A percentile compares a stretch with the other conserved stretches of the same genome.
phyloP scores from a whole-genome alignment of 2,797 vertebrate species.

The Bradypodion ventrale region DNA sequence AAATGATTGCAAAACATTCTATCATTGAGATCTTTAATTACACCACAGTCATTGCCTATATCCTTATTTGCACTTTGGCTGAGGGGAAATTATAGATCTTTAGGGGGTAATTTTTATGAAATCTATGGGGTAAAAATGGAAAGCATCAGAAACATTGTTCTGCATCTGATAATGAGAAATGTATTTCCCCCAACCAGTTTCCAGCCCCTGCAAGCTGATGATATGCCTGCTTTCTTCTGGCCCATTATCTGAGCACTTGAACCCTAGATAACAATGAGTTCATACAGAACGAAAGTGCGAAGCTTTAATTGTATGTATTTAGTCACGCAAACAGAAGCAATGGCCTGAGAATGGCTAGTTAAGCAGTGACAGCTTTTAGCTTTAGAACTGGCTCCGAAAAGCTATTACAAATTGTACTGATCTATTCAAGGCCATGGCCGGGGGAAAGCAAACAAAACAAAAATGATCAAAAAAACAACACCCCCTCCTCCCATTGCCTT shows the following conservation, averaged over 20 bases:
- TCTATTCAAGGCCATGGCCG: constrained; percentile 74
- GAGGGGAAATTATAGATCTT: constrained; percentile 48
- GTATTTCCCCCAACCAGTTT: constrained; percentile 87
- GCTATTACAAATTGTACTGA: constrained; percentile 85
- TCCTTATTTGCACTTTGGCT: constrained; percentile 43
- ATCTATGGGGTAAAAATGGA: constrained; percentile 11
- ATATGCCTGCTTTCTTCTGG: constrained; percentile 90
- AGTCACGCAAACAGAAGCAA: constrained; percentile 99
- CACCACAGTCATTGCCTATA: constrained; percentile 13
- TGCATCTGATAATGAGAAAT: constrained; percentile 89
- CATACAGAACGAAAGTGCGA: constrained; percentile 96
- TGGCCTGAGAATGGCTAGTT: constrained; percentile 98
- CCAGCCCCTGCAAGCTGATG: constrained; percentile 78
- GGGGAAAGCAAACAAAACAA: constrained; percentile 52
- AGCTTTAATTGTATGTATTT: constrained; percentile 99
- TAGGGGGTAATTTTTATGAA: constrained; percentile 55
- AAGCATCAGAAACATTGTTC: constrained; percentile 71
- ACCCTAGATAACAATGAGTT: constrained; percentile 99
- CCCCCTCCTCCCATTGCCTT: constrained; percentile 56
- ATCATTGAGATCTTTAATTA: constrained; percentile 62
- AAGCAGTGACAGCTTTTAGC: constrained; percentile 96
- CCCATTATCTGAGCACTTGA: constrained; percentile 99
- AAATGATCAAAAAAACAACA: background rate
- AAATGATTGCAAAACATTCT: constrained; percentile 49
- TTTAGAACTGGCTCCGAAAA: constrained; percentile 89